These are phyloP conservation scores for Myodes glareolus DNA, from an alignment of 2,113 vertebrate genomes.

Conservation along the genomic window DNA sequence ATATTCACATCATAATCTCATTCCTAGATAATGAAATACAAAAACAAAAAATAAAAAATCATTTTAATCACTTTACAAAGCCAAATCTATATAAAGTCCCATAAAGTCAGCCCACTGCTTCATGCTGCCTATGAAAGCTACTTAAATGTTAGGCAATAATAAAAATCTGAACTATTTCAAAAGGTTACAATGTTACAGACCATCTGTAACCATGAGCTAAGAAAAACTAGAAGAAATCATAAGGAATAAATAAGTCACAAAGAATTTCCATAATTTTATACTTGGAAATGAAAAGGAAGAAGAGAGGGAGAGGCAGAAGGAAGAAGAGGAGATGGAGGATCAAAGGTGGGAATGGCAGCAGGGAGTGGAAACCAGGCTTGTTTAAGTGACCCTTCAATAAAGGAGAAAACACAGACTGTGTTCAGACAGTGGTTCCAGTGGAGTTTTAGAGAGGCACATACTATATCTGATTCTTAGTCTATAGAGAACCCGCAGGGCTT, in stretches of 20 bases:
- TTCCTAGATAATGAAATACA: not conserved
- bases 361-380: not conserved
- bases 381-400: not conserved
- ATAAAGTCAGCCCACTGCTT: not conserved
- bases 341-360: too few species aligned
- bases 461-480: not conserved
- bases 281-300: not conserved
- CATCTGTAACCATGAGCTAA: not conserved
- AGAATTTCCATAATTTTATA: not conserved
- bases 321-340: not conserved
- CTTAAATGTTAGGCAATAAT: not conserved
- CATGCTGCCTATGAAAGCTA: not conserved
- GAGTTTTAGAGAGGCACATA: not conserved
- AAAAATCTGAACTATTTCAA: not conserved
- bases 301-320: not conserved
- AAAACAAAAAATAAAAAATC: not conserved
- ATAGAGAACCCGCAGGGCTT: not conserved
- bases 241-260: not conserved
- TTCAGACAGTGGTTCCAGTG: not conserved
- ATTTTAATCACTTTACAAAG: not conserved
- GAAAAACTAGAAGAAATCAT: slow-evolving; percentile 25
- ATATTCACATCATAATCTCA: not conserved
- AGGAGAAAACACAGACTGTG: not conserved
- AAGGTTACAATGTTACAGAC: not conserved
- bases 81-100: not conserved